Base-by-base conservation (phyloP, 2,888 invertebrate species). In the Drosophila heteroneura region DNA sequence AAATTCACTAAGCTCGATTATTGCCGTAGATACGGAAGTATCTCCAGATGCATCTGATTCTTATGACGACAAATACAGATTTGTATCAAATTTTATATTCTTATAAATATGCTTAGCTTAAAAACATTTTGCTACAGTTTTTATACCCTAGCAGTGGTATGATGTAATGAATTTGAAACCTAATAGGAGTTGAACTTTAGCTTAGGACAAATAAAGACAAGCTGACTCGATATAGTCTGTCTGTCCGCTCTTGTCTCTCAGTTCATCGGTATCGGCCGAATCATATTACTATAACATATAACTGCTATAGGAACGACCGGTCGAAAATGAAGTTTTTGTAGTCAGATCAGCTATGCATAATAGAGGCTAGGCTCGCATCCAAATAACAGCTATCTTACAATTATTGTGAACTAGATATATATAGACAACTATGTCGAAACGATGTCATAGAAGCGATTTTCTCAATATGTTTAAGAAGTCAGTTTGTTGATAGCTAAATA, bases 291-390 rank as follows among this genome's bases (percentile, higher is more conserved):
- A 33, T 33, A 33, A 22, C 22, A 53, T 22, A 22, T 22, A 22
- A 14, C 33, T 53, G 53, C 22, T 22, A 53, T 22, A 33, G 22
- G 22, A 53, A 53, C 53, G 33, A 53, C 33, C 33, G 33, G 53
- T 30, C 22, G 14, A 52, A 30, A 22, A 47, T 26, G 0, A 0
- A 26, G 16, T 22, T 16, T 16, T 14, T 22, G 7, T 7, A 4
- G 16, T 22, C 7, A 22, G 44, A 44, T 22, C 22, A 14, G 22
- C 3, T 14, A 14, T 22, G 44, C 6, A 44, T 14, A 44, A 6
- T 22, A 22, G 14, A 22, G 1, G 1, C 14, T 10, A 41, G n/a
- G 2, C 10, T 41, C 0, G 5, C 22, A 12, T 44, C 41, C 5
- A 5, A n/a, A n/a, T 2, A 41, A 10, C 5, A 41, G 4, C 1